phyloP scores from a whole-genome alignment of 1,140 invertebrate genomes.

The Holotrichia oblita region DNA sequence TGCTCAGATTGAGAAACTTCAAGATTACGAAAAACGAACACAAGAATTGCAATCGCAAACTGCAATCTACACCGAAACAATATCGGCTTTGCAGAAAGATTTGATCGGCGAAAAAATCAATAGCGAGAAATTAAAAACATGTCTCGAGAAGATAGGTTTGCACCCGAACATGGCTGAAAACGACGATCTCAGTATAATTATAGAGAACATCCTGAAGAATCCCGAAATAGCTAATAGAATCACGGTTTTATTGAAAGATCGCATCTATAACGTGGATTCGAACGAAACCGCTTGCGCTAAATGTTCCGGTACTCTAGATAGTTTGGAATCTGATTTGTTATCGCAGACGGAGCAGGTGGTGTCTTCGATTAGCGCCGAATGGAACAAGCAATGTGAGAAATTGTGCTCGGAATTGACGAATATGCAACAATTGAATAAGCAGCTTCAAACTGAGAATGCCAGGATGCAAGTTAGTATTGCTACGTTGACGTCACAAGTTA shows the following conservation, averaged over 20 bases:
- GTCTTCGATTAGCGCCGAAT: conserved; percentile 51
- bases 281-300: not conserved
- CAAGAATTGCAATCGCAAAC: conserved; percentile 84
- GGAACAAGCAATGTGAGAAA: conserved; percentile 70
- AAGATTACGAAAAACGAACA: conserved; percentile 84
- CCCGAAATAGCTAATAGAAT: conserved; percentile 63
- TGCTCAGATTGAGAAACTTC: conserved; percentile 71
- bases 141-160: conserved; percentile 79
- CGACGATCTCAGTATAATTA: conserved; percentile 68
- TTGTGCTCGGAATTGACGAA: conserved; percentile 67
- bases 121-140: conserved; percentile 75
- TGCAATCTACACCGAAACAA: conserved; percentile 84
- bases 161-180: conserved; percentile 68
- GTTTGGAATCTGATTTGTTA: conserved; percentile 34
- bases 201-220: conserved; percentile 71
- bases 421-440: conserved; percentile 68
- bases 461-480: conserved; percentile 88
- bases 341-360: conserved; percentile 53
- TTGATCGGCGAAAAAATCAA: conserved; percentile 86
- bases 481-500: conserved; percentile 86
- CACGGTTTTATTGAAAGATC: conserved; percentile 53
- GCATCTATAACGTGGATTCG: not conserved
- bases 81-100: conserved; percentile 85
- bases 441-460: conserved; percentile 80
- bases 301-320: conserved; percentile 17